These are phyloP conservation scores for Agonopterix heracliana DNA, from an alignment of 2,888 invertebrate species.

Conservation along the genomic window DNA sequence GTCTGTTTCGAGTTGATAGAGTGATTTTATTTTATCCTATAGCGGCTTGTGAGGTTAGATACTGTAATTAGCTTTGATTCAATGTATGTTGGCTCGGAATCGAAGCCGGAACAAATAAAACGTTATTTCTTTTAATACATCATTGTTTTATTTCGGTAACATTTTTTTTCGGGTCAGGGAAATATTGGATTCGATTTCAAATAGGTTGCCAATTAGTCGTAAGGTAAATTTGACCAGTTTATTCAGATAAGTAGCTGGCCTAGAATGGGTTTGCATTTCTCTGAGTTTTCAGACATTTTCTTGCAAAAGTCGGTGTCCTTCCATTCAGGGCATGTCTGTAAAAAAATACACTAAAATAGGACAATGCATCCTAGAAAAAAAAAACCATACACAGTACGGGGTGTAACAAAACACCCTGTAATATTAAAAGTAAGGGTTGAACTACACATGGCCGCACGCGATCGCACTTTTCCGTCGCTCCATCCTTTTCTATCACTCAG, in stretches of 20 bases:
- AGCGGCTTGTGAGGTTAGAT: conserved; percentile 3
- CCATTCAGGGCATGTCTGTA: conserved; percentile 30
- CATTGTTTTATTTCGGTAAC: conserved; percentile 21
- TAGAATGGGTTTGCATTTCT: conserved; percentile 17
- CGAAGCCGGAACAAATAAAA: conserved; percentile 57
- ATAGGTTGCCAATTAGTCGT: too few species aligned
- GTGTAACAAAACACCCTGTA: too few species aligned
- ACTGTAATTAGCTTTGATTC: conserved; percentile 7
- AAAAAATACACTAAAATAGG: neutral
- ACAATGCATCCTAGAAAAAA: too few species aligned
- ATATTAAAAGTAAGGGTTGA: too few species aligned
- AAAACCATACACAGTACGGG: too few species aligned
- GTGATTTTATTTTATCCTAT: conserved; percentile 31
- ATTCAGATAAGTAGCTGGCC: neutral
- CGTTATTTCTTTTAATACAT: conserved; percentile 60
- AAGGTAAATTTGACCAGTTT: too few species aligned
- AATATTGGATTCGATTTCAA: too few species aligned
- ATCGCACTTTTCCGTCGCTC: too few species aligned
- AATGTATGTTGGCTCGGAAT: conserved; percentile 28
- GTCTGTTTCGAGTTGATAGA: conserved; percentile 25
- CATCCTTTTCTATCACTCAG: too few species aligned
- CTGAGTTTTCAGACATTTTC: conserved; percentile 18
- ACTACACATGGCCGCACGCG: too few species aligned
- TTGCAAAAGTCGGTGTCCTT: conserved; percentile 20
- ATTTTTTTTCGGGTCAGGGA: too few species aligned